These are phyloP conservation scores for Abrostola tripartita DNA, from an alignment of 2,888 invertebrate species.

Conservation along the genomic window DNA sequence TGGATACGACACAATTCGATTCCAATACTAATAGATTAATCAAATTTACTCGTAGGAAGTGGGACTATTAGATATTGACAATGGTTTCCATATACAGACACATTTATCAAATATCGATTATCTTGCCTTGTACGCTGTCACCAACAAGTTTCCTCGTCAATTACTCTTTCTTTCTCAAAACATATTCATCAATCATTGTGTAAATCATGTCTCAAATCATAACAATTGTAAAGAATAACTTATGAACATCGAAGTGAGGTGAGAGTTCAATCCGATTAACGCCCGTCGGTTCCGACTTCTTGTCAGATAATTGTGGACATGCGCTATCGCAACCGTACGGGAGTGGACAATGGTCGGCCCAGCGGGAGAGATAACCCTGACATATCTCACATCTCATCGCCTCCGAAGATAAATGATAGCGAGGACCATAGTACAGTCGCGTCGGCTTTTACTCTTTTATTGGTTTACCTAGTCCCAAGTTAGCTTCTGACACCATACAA, in stretches of 20 bases:
- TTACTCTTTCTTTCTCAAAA: slow-evolving; percentile 35
- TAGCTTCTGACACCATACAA: slow-evolving; percentile 72
- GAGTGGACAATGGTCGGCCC: slow-evolving; percentile 61
- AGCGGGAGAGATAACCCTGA: slow-evolving; percentile 57
- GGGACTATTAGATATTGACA: not conserved
- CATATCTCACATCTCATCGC: slow-evolving; percentile 65
- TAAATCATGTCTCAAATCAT: slow-evolving; percentile 38
- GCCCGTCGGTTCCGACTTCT: slow-evolving; percentile 60
- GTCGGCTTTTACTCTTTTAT: slow-evolving; percentile 57
- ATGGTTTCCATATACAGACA: slow-evolving; percentile 7
- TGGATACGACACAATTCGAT: slow-evolving; percentile 15
- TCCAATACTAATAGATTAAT: slow-evolving; percentile 25
- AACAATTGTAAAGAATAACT: slow-evolving; percentile 54
- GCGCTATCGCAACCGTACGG: slow-evolving; percentile 55
- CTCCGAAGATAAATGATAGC: slow-evolving; percentile 59
- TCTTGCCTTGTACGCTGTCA: slow-evolving; percentile 29
- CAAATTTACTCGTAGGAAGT: slow-evolving; percentile 3
- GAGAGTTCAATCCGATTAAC: slow-evolving; percentile 69
- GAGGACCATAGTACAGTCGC: slow-evolving; percentile 42
- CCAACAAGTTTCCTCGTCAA: slow-evolving; percentile 30
- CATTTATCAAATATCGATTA: slow-evolving; percentile 31
- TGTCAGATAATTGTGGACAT: slow-evolving; percentile 66
- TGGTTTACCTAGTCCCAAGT: slow-evolving; percentile 57
- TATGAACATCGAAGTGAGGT: slow-evolving; percentile 56
- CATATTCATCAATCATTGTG: slow-evolving; percentile 49